Base-by-base conservation (phyloP, 2,113 vertebrate species). In the Brachionichthys hirsutus region DNA sequence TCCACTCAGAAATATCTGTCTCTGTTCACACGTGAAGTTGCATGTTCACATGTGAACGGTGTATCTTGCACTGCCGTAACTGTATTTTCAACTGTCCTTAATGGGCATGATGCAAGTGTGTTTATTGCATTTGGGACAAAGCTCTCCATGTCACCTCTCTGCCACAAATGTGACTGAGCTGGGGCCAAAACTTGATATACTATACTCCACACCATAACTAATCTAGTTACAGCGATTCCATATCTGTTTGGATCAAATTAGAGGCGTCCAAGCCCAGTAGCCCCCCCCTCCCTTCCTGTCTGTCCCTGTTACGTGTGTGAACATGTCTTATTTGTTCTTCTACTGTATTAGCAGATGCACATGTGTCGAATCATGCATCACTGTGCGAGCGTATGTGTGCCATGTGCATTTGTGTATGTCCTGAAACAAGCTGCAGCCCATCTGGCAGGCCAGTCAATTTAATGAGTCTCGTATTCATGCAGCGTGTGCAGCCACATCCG, bases 201-300 rank as follows among this genome's bases (percentile, higher is more conserved):
- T 73, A 78, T 49, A 78, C 77, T 76, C 75, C 75, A 81, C 80
- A 81, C 70, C 77, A 75, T 72, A 71, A 56, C 81, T 89, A 86
- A 89, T 84, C 43, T 80, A 71, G 81, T 89, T 89, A 88, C 64
- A 77, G 58, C 55, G 83, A 84, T 80, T 78, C 69, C 70, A 77
- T 80, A 87, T 86, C 79, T 71, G 72, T 62, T 64, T 46, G 88
- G 75, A 89, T 88, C 66, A 38, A 54, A 86, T 89, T 88, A 88
- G 70, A 68, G 60, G 72, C 48, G 60, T 54, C 71, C 66, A 62
- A 74, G 73, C 51, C 17, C 77, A 58, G 71, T 61, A 69, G 67
- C 78, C 45, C 70, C 70, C 35, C 48, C 52, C 44, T 66, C 44
- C 22, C 48, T 60, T 36, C 30, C 38, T 68, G 36, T 55, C 67